Base-by-base conservation (phyloP, 2,888 invertebrate genomes). In the Athripsodes cinereus region DNA sequence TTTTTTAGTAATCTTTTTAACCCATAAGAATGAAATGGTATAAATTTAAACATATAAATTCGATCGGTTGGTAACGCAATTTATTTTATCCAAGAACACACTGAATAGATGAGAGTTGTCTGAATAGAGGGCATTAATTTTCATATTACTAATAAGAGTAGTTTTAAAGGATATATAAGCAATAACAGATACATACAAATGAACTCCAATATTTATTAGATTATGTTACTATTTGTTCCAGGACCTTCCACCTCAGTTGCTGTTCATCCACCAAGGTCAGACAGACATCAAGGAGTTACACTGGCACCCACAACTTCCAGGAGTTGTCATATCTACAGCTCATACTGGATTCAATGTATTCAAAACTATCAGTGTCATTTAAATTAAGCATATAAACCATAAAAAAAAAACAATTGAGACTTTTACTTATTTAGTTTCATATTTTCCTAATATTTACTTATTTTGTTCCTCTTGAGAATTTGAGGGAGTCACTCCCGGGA, bases 191-290 rank as follows among this genome's bases (percentile, higher is more conserved):
- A n/a, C n/a, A n/a, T n/a, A n/a, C n/a, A n/a, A n/a, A n/a, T 10
- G 26, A 26, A 44, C 18, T 44, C 44, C 44, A 44, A 13, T 2
- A 5, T 18, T 44, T 44, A 16, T 13, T 8, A 8, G 18, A 44
- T 44, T 46, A n/a, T 46, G 48, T 2, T 19, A 13, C 19, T 48
- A 19, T 19, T 48, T 68, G 65, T 74, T 81, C 1, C 78, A 86
- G 81, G 86, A 88, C 69, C 75, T 97, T 54, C 98, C 99, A 22
- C 94, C 97, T 0, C 98, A 99, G 72, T 75, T 99, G 51, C 76
- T 99, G 62, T 99, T 99, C 72, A 94, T 98, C 65, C 99, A 99
- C 71, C 94, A 96, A 79, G 99, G 99, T 46, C 98, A 98, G 73
- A 89, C 85, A 58, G 96, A 99, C 71, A 90, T 99, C 57, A 99